Conservation (phyloP, 2,888 invertebrate species). For the Glomeris marginata region DNA sequence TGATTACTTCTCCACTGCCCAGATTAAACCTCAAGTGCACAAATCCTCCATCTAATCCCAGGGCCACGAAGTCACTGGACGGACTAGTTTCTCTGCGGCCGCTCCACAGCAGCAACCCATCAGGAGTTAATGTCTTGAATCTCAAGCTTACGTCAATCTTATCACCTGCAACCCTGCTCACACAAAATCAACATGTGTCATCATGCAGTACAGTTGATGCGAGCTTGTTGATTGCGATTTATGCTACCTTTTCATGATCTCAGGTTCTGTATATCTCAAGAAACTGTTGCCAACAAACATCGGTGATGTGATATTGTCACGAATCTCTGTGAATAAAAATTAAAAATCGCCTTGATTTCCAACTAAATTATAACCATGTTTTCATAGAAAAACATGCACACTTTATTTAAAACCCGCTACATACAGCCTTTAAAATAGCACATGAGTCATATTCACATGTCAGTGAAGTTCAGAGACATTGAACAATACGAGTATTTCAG, state of each 20-base stretch:
- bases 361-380: too few relatives aligned
- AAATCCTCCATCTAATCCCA: slow-evolving; percentile 66
- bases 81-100: slow-evolving; percentile 46
- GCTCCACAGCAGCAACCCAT: slow-evolving; percentile 72
- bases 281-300: slow-evolving; percentile 74
- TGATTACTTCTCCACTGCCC: slow-evolving; percentile 70
- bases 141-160: slow-evolving; percentile 76
- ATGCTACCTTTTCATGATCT: slow-evolving; percentile 60
- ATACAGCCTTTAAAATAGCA: too few relatives aligned
- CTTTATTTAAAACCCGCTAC: too few relatives aligned
- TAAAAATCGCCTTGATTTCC: too few relatives aligned
- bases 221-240: too few relatives aligned
- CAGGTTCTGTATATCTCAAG: slow-evolving; percentile 71
- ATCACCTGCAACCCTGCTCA: slow-evolving; percentile 56
- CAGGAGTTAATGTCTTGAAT: slow-evolving; percentile 52
- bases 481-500: too few relatives aligned
- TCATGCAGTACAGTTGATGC: too few relatives aligned
- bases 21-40: slow-evolving; percentile 64
- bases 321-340: slow-evolving; percentile 18
- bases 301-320: slow-evolving; percentile 36
- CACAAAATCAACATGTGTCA: not conserved
- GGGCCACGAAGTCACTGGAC: slow-evolving; percentile 59
- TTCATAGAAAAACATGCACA: too few relatives aligned
- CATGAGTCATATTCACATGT: too few relatives aligned
- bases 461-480: too few relatives aligned